These are phyloP conservation scores for Sepiola atlantica DNA, from an alignment of 2,888 invertebrate species.

Conservation along the genomic window DNA sequence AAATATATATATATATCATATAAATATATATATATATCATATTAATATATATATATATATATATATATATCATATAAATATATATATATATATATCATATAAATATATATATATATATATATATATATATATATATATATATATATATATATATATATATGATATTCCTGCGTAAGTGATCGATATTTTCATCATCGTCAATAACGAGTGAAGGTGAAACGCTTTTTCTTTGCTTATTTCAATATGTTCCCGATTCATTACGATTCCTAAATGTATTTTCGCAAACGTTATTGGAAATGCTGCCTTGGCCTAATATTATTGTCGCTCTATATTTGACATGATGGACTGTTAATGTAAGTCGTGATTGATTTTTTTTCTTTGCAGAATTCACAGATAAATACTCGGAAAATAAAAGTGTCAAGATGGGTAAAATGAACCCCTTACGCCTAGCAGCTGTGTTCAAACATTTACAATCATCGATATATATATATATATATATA, in stretches of 20 bases:
- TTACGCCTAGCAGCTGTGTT: no score
- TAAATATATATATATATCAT: not conserved
- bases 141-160: slow-evolving; percentile 6
- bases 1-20: not conserved
- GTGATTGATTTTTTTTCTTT: not conserved
- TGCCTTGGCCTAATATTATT: no score
- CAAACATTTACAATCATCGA: no score
- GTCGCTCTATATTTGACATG: no score
- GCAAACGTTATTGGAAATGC: no score
- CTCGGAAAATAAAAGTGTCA: not conserved
- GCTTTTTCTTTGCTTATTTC: no score
- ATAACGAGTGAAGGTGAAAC: no score
- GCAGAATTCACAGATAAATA: not conserved
- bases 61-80: not conserved
- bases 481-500: no score
- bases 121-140: not conserved
- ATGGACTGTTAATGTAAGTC: not conserved
- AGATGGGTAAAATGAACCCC: not conserved
- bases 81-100: not conserved
- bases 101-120: not conserved
- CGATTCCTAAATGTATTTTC: no score
- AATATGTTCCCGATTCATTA: no score
- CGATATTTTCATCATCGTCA: no score
- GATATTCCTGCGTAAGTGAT: not conserved
- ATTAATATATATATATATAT: not conserved